Evolutionary conservation across 2,888 invertebrate species (phyloP).

Genomic region (Amiota communis): DNA sequence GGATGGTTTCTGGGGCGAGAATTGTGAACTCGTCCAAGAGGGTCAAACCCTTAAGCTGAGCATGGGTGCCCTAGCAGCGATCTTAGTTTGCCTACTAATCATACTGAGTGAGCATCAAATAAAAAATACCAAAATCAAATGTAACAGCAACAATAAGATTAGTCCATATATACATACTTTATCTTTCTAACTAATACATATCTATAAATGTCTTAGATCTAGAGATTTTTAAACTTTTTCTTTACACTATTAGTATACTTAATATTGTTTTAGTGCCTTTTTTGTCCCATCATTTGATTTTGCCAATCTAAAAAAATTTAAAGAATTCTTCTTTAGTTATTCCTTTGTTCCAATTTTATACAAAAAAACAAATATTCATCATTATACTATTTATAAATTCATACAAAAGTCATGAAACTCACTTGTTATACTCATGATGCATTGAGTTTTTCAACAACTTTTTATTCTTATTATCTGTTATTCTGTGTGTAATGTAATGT

Average conservation of each 20-base stretch:
- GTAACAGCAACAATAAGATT: slow-evolving; percentile 42
- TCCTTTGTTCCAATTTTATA: too few species aligned
- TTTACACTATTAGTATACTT: slow-evolving; percentile 6
- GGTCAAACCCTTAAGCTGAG: slow-evolving; percentile 96
- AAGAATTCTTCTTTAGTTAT: too few species aligned
- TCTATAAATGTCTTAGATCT: slow-evolving; percentile 47
- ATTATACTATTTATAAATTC: too few species aligned
- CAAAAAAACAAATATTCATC: too few species aligned
- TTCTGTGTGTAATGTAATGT: too few species aligned
- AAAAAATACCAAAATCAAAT: slow-evolving; percentile 1
- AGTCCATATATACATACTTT: not conserved
- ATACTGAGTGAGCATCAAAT: slow-evolving; percentile 89
- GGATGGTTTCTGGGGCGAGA: slow-evolving; percentile 94
- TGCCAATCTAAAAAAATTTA: too few species aligned
- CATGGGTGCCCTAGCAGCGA: slow-evolving; percentile 97
- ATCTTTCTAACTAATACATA: slow-evolving; percentile 15
- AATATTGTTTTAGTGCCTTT: too few species aligned
- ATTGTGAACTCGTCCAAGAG: slow-evolving; percentile 94
- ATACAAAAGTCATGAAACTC: too few species aligned
- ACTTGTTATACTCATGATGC: too few species aligned
- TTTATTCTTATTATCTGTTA: too few species aligned
- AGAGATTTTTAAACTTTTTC: slow-evolving; percentile 43
- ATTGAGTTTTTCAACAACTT: too few species aligned
- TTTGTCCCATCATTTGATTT: too few species aligned
- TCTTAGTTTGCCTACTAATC: slow-evolving; percentile 96